A percentile compares a stretch with the other conserved stretches of the same genome.
These are phyloP conservation scores for Coenobita brevimanus DNA, from an alignment of 1,140 invertebrate species.

Conservation along the genomic window DNA sequence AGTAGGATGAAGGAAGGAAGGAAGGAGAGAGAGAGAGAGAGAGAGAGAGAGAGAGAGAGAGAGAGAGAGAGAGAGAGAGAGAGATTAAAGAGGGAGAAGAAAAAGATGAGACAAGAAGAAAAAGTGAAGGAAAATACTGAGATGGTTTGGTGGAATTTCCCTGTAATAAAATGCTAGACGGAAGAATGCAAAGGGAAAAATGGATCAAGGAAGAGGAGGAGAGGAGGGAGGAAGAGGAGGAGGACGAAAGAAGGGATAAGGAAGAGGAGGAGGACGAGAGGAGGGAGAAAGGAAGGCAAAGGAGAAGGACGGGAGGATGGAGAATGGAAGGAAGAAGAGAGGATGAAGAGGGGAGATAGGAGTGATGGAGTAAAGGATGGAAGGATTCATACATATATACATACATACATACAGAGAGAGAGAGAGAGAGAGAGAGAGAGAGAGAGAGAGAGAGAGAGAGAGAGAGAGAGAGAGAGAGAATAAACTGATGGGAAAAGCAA, in stretches of 20 bases:
- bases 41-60: no score
- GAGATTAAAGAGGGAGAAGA: background rate
- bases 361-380: background rate
- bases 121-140: background rate
- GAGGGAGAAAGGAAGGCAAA: background rate
- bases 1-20: no score
- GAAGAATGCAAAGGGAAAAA: background rate
- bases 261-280: background rate
- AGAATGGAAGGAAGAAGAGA: background rate
- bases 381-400: background rate
- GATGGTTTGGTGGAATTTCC: background rate
- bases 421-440: background rate
- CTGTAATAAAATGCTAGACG: background rate
- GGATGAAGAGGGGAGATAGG: background rate
- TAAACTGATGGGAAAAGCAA: no score
- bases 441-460: background rate
- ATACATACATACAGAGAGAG: background rate
- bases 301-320: background rate
- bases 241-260: background rate
- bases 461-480: constrained; percentile 14
- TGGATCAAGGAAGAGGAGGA: background rate
- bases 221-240: background rate
- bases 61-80: background rate
- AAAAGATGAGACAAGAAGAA: background rate
- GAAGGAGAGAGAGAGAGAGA: no score